phyloP scores from a whole-genome alignment of 2,113 vertebrate genomes.

The Canis aureus region DNA sequence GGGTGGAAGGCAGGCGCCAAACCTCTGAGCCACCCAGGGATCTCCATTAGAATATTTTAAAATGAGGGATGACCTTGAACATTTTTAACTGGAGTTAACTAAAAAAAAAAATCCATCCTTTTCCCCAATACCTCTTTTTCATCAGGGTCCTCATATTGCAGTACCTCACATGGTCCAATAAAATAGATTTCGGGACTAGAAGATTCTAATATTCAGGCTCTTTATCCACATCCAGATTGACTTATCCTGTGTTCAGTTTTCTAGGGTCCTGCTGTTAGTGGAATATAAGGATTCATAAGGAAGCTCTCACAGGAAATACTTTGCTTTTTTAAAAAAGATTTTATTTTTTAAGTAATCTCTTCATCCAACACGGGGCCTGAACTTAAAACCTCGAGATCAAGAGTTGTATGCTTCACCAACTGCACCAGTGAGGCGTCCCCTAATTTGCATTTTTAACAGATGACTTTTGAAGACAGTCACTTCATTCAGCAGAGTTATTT shows the following conservation, averaged over 20 bases:
- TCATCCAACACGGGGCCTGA: background rate
- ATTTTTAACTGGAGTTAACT: background rate
- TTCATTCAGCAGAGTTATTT: conserved; percentile 9
- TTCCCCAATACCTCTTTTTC: background rate
- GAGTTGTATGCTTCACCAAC: background rate
- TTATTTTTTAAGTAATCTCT: background rate
- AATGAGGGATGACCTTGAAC: background rate
- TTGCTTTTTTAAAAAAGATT: background rate
- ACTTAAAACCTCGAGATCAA: background rate
- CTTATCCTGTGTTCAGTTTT: background rate
- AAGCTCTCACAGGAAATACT: conserved; percentile 13
- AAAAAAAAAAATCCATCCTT: background rate
- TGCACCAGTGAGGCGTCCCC: background rate
- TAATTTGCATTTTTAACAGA: background rate
- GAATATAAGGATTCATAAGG: background rate
- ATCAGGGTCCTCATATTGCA: background rate
- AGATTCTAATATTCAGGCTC: background rate
- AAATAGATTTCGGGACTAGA: background rate
- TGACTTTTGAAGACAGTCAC: conserved; percentile 6
- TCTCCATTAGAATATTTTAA: background rate
- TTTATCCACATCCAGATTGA: background rate
- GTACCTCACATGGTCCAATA: background rate
- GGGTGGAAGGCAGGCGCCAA: no score
- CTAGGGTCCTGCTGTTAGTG: background rate
- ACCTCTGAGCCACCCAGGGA: no score